phyloP scores from a whole-genome alignment of 1,140 invertebrate species.

The Galleria mellonella region DNA sequence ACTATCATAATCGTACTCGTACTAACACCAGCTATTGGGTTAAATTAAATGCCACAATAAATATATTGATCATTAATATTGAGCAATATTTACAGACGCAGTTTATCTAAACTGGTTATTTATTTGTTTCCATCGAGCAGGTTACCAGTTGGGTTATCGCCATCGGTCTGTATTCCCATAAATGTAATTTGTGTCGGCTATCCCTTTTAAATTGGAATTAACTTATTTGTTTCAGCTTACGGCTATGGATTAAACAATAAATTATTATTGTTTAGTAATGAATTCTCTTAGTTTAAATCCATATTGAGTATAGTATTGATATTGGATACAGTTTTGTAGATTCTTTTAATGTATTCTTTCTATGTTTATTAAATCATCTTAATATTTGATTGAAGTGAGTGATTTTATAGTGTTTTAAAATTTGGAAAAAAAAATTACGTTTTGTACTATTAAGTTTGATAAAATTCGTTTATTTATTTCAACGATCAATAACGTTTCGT shows the following conservation, averaged over 20 bases:
- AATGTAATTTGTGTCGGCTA: constrained; percentile 63
- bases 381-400: too few species aligned
- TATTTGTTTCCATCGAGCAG: constrained; percentile 59
- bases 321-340: constrained; percentile 2
- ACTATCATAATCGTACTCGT: too few species aligned
- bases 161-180: constrained; percentile 42
- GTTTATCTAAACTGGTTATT: constrained; percentile 68
- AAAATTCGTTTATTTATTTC: too few species aligned
- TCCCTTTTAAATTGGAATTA: constrained; percentile 49
- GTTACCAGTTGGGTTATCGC: constrained; percentile 54
- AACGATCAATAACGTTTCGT: too few species aligned
- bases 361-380: too few species aligned
- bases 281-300: constrained; percentile 16
- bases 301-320: constrained; percentile 13
- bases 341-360: too few species aligned
- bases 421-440: too few species aligned
- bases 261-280: constrained; percentile 25
- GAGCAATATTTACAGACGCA: constrained; percentile 65
- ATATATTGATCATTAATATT: too few species aligned
- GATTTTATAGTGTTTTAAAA: too few species aligned
- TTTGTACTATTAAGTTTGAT: too few species aligned
- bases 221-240: constrained; percentile 45
- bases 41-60: too few species aligned
- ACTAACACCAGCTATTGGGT: too few species aligned
- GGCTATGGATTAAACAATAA: constrained; percentile 32